Base-by-base conservation (phyloP, 1,140 invertebrate genomes). In the Calliphora vicina region DNA sequence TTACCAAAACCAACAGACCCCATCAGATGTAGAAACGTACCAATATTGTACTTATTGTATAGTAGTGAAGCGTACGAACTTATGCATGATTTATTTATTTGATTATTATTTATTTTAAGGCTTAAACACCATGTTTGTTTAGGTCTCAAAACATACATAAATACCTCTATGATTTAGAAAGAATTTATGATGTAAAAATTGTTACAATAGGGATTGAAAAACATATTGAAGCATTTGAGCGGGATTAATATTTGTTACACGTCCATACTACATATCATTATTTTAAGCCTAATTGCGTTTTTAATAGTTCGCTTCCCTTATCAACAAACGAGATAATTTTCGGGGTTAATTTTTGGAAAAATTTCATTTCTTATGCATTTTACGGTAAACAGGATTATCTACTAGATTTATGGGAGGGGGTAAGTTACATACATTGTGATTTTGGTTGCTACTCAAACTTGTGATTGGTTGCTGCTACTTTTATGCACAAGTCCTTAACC, bases 31-130 rank as follows among this genome's bases (percentile, higher is more conserved):
- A 35, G 35, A 35, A 2, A 35, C 6, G 35, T 1, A 35, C 35
- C 35, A 6, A 50, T 50, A 50, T 50, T 50, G n/a, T n/a, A 35
- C 35, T 8, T 35, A 35, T 35, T 35, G 35, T 35, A 35, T 35
- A 35, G 4, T 35, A 35, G 35, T 15, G 50, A 57, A 57, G 35
- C 35, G n/a, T 57, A 10, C 50, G 17, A 3, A 67, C n/a, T 20
- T 20, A 78, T 78, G 35, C 74, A 45, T 43, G 35, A 78, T 78
- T 78, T 78, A 78, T 78, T 35, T 29, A 35, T n/a, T n/a, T n/a
- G n/a, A n/a, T n/a, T n/a, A 35, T 76, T 72, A 57, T 76, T 20
- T 78, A 78, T 43, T 43, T 78, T 45, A 78, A 43, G 74, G 74
- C 35, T 78, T 78, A 12, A 78, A 43, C 10, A n/a, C 35, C 35